These are phyloP conservation scores for Ariolimax columbianus DNA, from an alignment of 2,888 invertebrate genomes.

Conservation along the genomic window DNA sequence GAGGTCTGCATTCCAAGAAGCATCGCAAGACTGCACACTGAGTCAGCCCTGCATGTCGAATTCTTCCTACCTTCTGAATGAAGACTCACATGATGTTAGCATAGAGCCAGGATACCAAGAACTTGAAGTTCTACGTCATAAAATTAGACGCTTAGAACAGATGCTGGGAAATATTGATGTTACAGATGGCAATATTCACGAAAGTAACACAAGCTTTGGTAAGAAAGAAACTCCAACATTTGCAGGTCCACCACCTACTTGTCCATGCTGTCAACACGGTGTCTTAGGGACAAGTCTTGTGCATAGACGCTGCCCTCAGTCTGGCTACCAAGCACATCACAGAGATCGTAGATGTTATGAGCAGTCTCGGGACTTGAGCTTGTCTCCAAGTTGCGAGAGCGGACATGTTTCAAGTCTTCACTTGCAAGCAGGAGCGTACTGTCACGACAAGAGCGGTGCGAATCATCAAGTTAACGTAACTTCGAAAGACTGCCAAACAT, in stretches of 20 bases:
- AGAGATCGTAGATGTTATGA: neutral
- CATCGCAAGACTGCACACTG: neutral
- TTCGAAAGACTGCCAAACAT: neutral
- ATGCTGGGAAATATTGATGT: neutral
- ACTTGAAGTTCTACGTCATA: slow-evolving; percentile 18
- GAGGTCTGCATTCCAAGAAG: neutral
- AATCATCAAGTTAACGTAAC: neutral
- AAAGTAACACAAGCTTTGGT: no score
- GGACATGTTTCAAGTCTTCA: neutral
- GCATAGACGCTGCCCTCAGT: neutral
- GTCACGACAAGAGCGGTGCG: neutral
- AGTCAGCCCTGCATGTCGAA: neutral
- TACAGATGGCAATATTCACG: neutral
- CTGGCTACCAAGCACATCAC: neutral
- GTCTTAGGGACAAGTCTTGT: no score
- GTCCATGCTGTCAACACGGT: neutral
- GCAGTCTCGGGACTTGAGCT: neutral
- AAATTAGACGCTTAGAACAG: slow-evolving; percentile 11
- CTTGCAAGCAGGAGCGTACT: neutral
- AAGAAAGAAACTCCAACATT: no score
- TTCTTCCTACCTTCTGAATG: neutral
- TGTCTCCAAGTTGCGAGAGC: neutral
- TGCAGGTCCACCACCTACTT: neutral
- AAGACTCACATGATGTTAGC: neutral
- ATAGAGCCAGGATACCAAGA: neutral